These are phyloP conservation scores for Drosophila burlai DNA, from an alignment of 1,140 invertebrate species.

Conservation along the genomic window DNA sequence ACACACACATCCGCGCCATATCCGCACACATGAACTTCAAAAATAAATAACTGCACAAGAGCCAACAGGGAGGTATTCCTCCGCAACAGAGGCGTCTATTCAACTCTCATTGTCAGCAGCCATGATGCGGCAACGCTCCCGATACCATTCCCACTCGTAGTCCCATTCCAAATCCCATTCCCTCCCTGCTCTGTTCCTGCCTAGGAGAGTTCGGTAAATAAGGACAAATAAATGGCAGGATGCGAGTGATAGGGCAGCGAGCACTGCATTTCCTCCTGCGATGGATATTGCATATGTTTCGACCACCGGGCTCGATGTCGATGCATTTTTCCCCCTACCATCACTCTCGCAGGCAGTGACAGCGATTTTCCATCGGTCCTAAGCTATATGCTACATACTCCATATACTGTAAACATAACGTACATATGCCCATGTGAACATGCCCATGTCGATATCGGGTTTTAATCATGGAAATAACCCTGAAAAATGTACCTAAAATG, in stretches of 20 bases:
- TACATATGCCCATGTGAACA: constrained; percentile 12
- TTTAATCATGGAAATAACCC: no score
- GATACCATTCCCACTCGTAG: constrained; percentile 10
- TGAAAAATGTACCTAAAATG: not conserved
- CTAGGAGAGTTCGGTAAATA: constrained; percentile 51
- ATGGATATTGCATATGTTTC: constrained; percentile 50
- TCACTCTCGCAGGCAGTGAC: constrained; percentile 23
- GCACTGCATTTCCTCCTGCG: constrained; percentile 46
- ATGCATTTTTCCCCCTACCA: constrained; percentile 14
- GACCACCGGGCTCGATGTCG: constrained; percentile 36
- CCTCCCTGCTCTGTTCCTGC: constrained; percentile 31
- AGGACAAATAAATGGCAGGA: constrained; percentile 78
- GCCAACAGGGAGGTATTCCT: constrained; percentile 50
- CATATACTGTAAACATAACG: not conserved
- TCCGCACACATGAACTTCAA: constrained; percentile 39
- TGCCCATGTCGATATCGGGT: constrained; percentile 17
- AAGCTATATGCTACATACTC: constrained; percentile 22
- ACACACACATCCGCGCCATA: constrained; percentile 5
- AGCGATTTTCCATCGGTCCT: constrained; percentile 41
- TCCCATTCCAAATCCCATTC: not conserved
- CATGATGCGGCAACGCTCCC: constrained; percentile 75
- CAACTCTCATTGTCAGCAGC: constrained; percentile 70
- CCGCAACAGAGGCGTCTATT: constrained; percentile 49
- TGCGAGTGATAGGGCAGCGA: constrained; percentile 59
- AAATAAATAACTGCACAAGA: constrained; percentile 55